Evolutionary conservation across 1,140 invertebrate species (phyloP).

Genomic region (Lutraria rhynchaena): DNA sequence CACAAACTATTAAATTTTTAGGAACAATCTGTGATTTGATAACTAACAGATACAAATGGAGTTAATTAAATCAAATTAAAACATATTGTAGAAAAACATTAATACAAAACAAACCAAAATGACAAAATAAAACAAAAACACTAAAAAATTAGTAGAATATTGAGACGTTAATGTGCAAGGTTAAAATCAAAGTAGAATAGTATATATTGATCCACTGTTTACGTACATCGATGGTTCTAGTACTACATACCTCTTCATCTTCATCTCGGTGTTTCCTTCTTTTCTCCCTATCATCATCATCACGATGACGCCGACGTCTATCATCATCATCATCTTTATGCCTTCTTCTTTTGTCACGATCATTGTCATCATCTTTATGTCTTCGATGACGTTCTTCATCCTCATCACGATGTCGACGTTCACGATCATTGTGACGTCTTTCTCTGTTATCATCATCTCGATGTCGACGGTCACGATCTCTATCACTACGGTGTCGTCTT

Average conservation of each 20-base stretch:
- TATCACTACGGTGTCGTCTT: slow-evolving; percentile 55
- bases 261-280: slow-evolving; percentile 49
- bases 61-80: no score
- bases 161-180: no score
- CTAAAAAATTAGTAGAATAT: no score
- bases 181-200: no score
- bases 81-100: no score
- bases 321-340: slow-evolving; percentile 55
- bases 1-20: no score
- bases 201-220: no score
- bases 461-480: slow-evolving; percentile 20
- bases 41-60: no score
- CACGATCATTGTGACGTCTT: slow-evolving; percentile 52
- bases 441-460: slow-evolving; percentile 34
- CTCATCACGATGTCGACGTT: slow-evolving; percentile 55
- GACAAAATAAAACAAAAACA: no score
- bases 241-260: slow-evolving; percentile 47
- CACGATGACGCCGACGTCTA: slow-evolving; percentile 32
- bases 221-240: no score
- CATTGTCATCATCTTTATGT: slow-evolving; percentile 42
- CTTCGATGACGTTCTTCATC: slow-evolving; percentile 30
- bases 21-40: no score
- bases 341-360: slow-evolving; percentile 56
- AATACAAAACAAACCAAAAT: no score
- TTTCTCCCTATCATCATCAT: slow-evolving; percentile 43